Base-by-base conservation (phyloP, 2,888 invertebrate genomes). In the Chesias legatella region DNA sequence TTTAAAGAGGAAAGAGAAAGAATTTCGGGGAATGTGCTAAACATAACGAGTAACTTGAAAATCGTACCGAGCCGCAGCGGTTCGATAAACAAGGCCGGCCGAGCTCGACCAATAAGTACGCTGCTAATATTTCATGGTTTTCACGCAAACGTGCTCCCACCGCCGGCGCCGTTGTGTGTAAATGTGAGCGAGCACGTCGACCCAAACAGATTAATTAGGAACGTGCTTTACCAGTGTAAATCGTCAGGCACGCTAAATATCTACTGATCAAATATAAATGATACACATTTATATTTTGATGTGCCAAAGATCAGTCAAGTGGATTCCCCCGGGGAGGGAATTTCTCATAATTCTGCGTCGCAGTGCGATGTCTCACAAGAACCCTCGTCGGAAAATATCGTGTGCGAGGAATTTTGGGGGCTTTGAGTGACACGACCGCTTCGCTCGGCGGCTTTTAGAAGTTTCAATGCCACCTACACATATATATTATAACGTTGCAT, bases 151-250 rank as follows among this genome's bases (percentile, higher is more conserved):
- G 68, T 65, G 69, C 63, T 58, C 60, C 60, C 63, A 57, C 56
- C 55, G 55, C 67, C 67, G 77, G 55, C 55, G 55, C 67, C 67
- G 77, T 81, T 79, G 78, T 82, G 72, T 82, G 79, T 73, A 76
- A 81, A 79, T 80, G 67, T 58, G 55, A 57, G 53, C 58, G 58
- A 66, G 69, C 74, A 67, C 71, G 63, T 71, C 70, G 70, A 72
- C 67, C 71, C 62, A 64, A 72, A 73, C 71, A 63, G 58, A 70
- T 71, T 71, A 68, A 73, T 72, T 65, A 59, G 46, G 61, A 62
- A 63, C 67, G 65, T 72, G 66, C 60, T 49, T 36, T 53, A 56
- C 42, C 51, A 43, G 50, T 38, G 45, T 53, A 51, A 52, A 55
- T 55, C 44, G 51, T 56, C 48, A 45, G 35, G 42, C 39, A 42